Evolutionary conservation across 92 coral and sea anemone species (phyloP).

Genomic region (Porites lobata): DNA sequence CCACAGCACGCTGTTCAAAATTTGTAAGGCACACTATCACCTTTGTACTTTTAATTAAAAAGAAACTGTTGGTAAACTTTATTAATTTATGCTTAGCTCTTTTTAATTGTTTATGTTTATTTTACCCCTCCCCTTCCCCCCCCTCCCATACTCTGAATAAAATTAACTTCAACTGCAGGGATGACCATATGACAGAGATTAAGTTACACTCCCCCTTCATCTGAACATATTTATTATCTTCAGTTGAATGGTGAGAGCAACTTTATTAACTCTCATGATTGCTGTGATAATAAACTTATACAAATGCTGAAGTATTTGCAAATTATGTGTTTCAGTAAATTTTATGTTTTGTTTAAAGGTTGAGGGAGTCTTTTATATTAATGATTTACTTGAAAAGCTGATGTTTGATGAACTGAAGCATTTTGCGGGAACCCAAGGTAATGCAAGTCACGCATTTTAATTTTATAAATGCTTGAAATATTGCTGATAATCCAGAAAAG

Average conservation of each 20-base stretch:
- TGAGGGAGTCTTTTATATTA: slow-evolving; percentile 94
- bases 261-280: too few relatives aligned
- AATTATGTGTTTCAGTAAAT: not conserved
- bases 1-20: too few relatives aligned
- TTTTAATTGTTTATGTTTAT: too few relatives aligned
- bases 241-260: too few relatives aligned
- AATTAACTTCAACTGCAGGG: too few relatives aligned
- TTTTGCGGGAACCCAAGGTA: slow-evolving; percentile 93
- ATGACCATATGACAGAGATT: too few relatives aligned
- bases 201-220: too few relatives aligned
- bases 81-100: not conserved
- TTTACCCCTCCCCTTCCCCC: not conserved
- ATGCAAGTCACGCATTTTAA: too few relatives aligned
- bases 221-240: too few relatives aligned
- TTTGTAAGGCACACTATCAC: not conserved
- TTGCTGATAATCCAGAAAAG: too few relatives aligned
- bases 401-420: slow-evolving; percentile 95
- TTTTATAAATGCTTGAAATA: too few relatives aligned
- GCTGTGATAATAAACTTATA: not conserved
- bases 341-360: slow-evolving; percentile 61
- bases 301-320: not conserved
- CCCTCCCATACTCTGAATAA: too few relatives aligned
- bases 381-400: slow-evolving; percentile 82
- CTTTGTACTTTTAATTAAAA: not conserved
- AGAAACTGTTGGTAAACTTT: not conserved